Percentiles rank a stretch among this genome's conserved stretches.
Conservation (phyloP, 2,797 vertebrate genomes). For the Lepilemur septentrionalis region DNA sequence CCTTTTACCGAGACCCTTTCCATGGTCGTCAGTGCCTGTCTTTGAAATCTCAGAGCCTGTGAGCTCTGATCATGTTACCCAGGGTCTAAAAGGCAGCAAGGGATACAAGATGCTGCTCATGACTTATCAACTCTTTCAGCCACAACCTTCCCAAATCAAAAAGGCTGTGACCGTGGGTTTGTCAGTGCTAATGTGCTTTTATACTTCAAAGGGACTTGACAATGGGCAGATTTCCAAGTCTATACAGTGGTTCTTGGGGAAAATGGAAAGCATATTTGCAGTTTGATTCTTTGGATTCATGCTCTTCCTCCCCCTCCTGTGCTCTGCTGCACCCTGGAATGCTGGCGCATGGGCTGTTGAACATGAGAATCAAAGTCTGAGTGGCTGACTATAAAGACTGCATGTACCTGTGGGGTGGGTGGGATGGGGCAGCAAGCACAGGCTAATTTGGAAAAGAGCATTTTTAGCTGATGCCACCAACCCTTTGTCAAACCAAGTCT, state of each 20-base stretch:
- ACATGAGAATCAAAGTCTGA: neutral
- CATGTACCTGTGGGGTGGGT: neutral
- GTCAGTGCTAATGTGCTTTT: neutral
- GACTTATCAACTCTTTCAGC: neutral
- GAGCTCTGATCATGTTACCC: neutral
- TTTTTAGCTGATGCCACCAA: neutral
- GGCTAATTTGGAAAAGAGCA: neutral
- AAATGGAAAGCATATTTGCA: neutral
- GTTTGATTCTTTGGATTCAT: neutral
- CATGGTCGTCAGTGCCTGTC: neutral
- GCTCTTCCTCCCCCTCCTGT: neutral
- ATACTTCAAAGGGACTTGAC: neutral
- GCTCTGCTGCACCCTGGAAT: neutral
- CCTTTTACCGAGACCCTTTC: neutral
- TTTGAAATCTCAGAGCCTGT: slow-evolving; percentile 7
- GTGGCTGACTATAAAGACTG: neutral
- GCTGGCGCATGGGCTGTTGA: neutral
- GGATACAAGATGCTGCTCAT: slow-evolving; percentile 24
- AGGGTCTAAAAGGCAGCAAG: neutral
- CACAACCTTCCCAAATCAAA: neutral
- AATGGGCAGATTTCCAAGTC: neutral
- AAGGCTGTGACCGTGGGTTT: neutral
- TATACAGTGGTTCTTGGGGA: neutral
- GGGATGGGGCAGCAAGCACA: neutral
- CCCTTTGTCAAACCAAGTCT: neutral